A percentile compares a stretch with the other conserved stretches of the same genome.
Evolutionary conservation across 2,888 invertebrate genomes (phyloP).

Genomic region (Torymus auratus): DNA sequence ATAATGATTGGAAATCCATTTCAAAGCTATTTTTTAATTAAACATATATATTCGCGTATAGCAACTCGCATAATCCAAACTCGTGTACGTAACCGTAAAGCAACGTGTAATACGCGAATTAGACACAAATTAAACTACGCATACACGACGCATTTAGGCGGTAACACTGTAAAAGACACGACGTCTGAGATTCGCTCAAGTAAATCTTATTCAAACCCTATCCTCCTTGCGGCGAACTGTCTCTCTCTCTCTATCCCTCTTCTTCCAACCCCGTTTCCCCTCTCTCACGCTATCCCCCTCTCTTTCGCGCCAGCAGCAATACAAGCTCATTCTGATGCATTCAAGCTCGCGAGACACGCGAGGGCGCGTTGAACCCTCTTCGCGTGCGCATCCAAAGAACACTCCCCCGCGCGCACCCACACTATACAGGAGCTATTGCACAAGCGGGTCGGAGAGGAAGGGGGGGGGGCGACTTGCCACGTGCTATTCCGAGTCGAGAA

Average conservation of each 20-base stretch:
- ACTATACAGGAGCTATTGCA: neutral
- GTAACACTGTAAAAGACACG: conserved; percentile 17
- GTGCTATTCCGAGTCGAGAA: too few relatives aligned
- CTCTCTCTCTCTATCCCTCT: neutral
- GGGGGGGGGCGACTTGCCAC: too few relatives aligned
- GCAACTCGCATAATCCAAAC: too few relatives aligned
- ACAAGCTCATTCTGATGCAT: conserved; percentile 46
- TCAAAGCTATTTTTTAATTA: too few relatives aligned
- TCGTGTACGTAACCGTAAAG: too few relatives aligned
- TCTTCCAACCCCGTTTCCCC: neutral
- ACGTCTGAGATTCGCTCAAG: conserved; percentile 2
- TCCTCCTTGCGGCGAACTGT: neutral
- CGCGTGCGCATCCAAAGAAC: conserved; percentile 19
- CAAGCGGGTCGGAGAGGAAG: neutral
- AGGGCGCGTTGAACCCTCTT: conserved; percentile 46
- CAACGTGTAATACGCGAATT: neutral
- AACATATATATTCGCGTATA: too few relatives aligned
- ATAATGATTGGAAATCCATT: too few relatives aligned
- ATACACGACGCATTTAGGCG: conserved; percentile 10
- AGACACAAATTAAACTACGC: conserved; percentile 10
- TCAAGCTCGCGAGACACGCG: conserved; percentile 27
- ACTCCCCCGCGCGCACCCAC: neutral
- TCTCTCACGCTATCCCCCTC: too few relatives aligned
- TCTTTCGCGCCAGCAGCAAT: neutral
- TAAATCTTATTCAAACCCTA: conserved; percentile 25